Evolutionary conservation across 2,113 vertebrate genomes (phyloP).

Genomic region (Scalopus aquaticus): DNA sequence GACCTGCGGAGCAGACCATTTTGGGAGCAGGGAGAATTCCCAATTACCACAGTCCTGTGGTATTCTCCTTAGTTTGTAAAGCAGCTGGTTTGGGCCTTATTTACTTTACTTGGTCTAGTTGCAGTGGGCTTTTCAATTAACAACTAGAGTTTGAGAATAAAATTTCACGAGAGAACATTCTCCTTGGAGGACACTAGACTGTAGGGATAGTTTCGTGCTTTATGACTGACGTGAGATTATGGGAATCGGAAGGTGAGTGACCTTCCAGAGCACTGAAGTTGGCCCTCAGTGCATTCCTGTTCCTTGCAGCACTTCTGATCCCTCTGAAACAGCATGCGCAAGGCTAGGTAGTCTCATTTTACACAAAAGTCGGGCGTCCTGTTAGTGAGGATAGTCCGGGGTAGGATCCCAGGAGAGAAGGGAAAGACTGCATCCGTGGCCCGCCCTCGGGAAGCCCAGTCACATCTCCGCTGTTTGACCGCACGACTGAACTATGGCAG

Average conservation of each 20-base stretch:
- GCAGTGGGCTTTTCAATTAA: conserved; percentile 30
- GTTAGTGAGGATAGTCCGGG: not conserved
- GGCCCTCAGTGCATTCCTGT: not conserved
- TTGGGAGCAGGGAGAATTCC: not conserved
- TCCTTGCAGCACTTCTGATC: not conserved
- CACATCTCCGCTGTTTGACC: not conserved
- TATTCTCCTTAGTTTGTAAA: not conserved
- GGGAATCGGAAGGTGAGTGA: not conserved
- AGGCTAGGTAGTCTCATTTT: not conserved
- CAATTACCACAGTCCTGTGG: not conserved
- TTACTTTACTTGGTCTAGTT: not conserved
- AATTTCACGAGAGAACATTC: not conserved
- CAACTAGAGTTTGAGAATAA: conserved; percentile 24
- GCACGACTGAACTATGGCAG: conserved; percentile 23
- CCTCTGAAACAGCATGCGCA: not conserved
- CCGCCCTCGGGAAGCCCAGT: no score
- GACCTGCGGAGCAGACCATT: not conserved
- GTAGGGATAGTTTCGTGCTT: no score
- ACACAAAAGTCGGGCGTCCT: not conserved
- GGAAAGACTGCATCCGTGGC: not conserved
- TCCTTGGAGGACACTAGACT: not conserved
- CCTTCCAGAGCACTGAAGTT: not conserved
- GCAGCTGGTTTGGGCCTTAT: not conserved
- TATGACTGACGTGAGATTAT: not conserved
- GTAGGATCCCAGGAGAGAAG: not conserved